Base-by-base conservation (phyloP, 1,140 invertebrate genomes). In the Pinna nobilis region DNA sequence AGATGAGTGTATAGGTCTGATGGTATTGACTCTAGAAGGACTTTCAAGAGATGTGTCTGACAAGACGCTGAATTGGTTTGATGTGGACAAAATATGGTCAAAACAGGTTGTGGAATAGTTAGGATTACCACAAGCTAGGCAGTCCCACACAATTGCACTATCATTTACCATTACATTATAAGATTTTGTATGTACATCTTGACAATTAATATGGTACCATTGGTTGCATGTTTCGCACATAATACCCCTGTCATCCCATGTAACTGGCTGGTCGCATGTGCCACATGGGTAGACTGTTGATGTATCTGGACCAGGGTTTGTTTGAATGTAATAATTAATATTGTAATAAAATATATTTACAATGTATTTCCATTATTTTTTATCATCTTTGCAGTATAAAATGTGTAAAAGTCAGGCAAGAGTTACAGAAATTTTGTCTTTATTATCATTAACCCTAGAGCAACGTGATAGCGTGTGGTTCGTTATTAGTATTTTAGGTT, bases 221-320 rank as follows among this genome's bases (percentile, higher is more conserved):
- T 66, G 57, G 32, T 72, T 65, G 28, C 70, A 72, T 0, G 69
- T 72, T 6, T 73, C 70, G 41, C 75, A 73, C 23, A 67, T 35
- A n/a, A 77, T 72, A 15, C 69, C 71, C 44, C 44, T 69, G 25
- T 74, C 57, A 66, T 70, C 61, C 76, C 70, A 74, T 33, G 51
- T 74, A 0, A 74, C 71, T 30, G 70, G 69, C 25, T 64, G 20
- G 25, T 76, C 61, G 44, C 74, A 75, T 23, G 59, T 68, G 2
- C 73, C 49, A 28, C 47, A 64, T 44, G 66, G 72, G 44, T 51
- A 60, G n/a, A 41, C 53, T 53, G 72, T 47, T 28, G 15, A 32
- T 15, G 6, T 15, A 37, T 23, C 30, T 72, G 60, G 61, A 15
- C 50, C 33, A 35, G 60, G 70, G 28, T 67, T 67, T 30, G 20